Percentiles rank a stretch among this genome's conserved stretches.
Conservation (phyloP, 2,113 vertebrate species). For the Noctilio leporinus region DNA sequence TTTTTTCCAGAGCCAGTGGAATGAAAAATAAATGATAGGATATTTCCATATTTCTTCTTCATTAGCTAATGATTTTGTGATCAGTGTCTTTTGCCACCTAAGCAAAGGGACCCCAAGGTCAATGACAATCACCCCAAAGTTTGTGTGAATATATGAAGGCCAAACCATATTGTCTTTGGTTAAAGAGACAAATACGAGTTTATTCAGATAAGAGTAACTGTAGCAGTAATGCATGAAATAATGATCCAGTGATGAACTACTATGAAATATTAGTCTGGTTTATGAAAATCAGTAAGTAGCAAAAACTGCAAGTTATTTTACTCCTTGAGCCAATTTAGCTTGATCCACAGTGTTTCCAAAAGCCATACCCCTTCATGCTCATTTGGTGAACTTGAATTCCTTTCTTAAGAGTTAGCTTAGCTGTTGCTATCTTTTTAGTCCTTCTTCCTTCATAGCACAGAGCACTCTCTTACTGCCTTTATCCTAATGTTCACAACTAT, state of each 20-base stretch:
- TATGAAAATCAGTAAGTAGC: background rate
- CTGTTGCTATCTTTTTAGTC: background rate
- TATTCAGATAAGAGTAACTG: background rate
- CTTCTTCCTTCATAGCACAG: background rate
- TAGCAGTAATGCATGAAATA: background rate
- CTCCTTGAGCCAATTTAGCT: background rate
- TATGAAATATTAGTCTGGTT: background rate
- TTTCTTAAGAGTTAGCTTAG: background rate
- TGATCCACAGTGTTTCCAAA: background rate
- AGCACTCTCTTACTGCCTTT: background rate
- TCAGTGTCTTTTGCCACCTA: background rate
- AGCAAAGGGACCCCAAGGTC: background rate
- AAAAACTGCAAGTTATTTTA: background rate
- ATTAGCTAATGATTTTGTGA: background rate
- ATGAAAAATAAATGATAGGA: background rate
- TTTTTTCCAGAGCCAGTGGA: background rate
- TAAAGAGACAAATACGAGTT: background rate
- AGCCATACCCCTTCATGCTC: background rate
- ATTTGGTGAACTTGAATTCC: background rate
- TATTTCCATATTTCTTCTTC: constrained; percentile 1
- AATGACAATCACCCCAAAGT: background rate
- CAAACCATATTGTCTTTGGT: background rate
- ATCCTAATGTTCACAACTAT: background rate
- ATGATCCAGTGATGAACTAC: background rate
- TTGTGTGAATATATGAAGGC: background rate